Base-by-base conservation (phyloP, 2,113 vertebrate genomes). In the Alethe castanea region DNA sequence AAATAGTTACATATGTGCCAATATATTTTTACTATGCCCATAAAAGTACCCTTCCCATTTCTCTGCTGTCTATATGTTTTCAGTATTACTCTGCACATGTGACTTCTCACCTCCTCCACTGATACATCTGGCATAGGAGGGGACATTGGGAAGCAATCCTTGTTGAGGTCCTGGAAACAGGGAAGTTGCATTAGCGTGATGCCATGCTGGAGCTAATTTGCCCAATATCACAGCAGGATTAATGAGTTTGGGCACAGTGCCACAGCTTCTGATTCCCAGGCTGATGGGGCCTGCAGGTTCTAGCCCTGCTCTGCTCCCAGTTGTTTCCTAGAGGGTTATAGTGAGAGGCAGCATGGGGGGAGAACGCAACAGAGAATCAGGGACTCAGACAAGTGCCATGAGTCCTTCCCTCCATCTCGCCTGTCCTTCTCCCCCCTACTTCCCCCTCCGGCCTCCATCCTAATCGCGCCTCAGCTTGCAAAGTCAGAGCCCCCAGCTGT, bases 401-500 rank as follows among this genome's bases (percentile, higher is more conserved):
- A 84, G 14, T 52, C 25, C 33, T 36, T 71, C 57, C 18, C 38
- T 94, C 28, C 72, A n/a, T 42, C n/a, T 88, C 45, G 1, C 42
- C 57, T 81, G 18, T 60, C 11, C 24, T n/a, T 44, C 57, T 84
- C 69, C 36, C 53, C 42, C 33, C 64, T 14, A 12, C 50, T 25
- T 22, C 29, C 48, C 52, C 40, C 80, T 8, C 50, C 4, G 0
- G 66, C 67, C 83, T 81, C 66, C 71, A 60, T 86, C 59, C 67
- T 86, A 69, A 71, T 94, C 44, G 1, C 0, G 9, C 74, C 54
- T 94, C 48, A n/a, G 69, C 86, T 96, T 81, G 69, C 83, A 86
- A 77, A 95, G 82, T 88, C 91, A 88, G 94, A 94, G 93, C 86
- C 95, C 82, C 90, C 94, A 91, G 80, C 93, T 95, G 96, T 91